Evolutionary conservation across 2,888 invertebrate genomes (phyloP).

Genomic region (Hololepta plana): DNA sequence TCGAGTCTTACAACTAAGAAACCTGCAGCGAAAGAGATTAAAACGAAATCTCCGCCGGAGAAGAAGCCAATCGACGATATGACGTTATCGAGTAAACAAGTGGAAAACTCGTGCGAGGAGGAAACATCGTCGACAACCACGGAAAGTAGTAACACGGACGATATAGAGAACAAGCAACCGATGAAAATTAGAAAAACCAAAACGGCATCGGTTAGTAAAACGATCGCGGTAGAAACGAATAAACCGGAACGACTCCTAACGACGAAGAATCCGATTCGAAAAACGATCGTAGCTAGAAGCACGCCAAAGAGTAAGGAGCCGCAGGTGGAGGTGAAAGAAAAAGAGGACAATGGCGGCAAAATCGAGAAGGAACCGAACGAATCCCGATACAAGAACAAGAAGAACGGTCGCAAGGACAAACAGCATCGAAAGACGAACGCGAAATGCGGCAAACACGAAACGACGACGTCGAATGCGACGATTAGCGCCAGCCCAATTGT

Average conservation of each 20-base stretch:
- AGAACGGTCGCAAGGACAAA: no score
- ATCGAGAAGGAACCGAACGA: constrained; percentile 2
- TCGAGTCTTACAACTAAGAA: no score
- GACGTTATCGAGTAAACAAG: not conserved
- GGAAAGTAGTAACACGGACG: constrained; percentile 46
- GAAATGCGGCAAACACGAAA: no score
- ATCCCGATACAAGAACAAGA: constrained; percentile 6
- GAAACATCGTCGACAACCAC: constrained; percentile 55
- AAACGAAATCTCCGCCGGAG: no score
- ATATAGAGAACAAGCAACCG: constrained; percentile 14
- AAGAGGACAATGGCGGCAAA: constrained; percentile 6
- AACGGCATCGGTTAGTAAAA: constrained; percentile 7
- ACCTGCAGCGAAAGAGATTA: no score
- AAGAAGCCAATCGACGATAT: not conserved
- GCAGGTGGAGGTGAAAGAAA: constrained; percentile 6
- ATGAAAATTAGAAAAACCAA: constrained; percentile 5
- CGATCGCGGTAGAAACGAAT: constrained; percentile 7
- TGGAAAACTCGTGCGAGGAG: constrained; percentile 30
- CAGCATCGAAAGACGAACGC: no score
- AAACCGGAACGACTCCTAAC: no score
- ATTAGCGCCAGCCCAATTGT: no score
- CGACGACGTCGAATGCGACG: no score
- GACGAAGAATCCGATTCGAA: constrained; percentile 9
- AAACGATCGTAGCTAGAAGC: constrained; percentile 4
- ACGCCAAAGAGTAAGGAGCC: constrained; percentile 4